Conservation (phyloP, 2,797 vertebrate genomes). For the Merluccius polli region DNA sequence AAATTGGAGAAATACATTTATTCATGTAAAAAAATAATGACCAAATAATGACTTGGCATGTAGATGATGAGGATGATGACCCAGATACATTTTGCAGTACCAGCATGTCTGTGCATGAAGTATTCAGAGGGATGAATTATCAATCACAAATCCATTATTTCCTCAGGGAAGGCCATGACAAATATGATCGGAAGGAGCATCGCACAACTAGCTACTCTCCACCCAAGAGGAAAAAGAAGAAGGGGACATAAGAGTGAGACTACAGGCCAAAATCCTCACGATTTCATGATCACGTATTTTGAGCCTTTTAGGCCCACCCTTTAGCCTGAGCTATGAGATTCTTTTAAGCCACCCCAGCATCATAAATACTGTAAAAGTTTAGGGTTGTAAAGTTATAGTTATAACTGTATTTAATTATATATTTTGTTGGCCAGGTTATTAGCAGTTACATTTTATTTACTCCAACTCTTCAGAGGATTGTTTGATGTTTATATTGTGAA, state of each 20-base stretch:
- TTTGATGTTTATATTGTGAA: background rate
- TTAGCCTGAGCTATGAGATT: slow-evolving; percentile 3
- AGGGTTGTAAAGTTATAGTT: background rate
- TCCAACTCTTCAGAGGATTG: background rate
- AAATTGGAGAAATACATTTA: background rate
- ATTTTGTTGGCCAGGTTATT: background rate
- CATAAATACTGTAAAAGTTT: slow-evolving; percentile 1
- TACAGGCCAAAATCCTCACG: background rate
- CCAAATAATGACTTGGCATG: slow-evolving; percentile 47
- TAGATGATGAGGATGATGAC: slow-evolving; percentile 42
- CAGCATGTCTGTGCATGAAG: slow-evolving; percentile 64
- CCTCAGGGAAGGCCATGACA: slow-evolving; percentile 90
- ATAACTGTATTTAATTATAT: background rate
- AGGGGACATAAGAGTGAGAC: slow-evolving; percentile 55
- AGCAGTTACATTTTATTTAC: background rate
- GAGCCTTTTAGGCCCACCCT: background rate
- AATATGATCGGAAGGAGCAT: slow-evolving; percentile 90
- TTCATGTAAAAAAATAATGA: slow-evolving; percentile 20
- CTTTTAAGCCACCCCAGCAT: background rate
- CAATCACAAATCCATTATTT: slow-evolving; percentile 49
- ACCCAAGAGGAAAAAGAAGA: slow-evolving; percentile 68
- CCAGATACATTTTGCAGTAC: slow-evolving; percentile 53
- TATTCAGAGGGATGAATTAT: slow-evolving; percentile 71
- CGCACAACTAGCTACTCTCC: slow-evolving; percentile 76
- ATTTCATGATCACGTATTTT: background rate